Conservation (phyloP, 2,797 vertebrate genomes). For the Etheostoma nigrum region DNA sequence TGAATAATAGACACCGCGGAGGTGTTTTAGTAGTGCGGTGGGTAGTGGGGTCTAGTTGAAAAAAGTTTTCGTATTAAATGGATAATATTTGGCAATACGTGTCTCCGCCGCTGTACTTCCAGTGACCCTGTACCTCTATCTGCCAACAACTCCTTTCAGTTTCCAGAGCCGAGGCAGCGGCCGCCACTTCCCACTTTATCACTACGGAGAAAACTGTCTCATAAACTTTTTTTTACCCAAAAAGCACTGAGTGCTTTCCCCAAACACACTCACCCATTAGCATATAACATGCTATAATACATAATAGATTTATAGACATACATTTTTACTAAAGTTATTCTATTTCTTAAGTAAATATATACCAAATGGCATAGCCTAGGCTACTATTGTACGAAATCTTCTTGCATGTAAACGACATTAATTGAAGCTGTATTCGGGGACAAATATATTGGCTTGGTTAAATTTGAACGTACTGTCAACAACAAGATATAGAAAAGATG, state of each 20-base stretch:
- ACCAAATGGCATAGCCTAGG: background rate
- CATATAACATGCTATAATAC: background rate
- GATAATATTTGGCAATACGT: background rate
- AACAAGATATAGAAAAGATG: background rate
- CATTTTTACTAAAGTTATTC: background rate
- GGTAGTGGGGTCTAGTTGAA: background rate
- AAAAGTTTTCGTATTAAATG: slow-evolving; percentile 53
- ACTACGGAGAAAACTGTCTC: slow-evolving; percentile 22
- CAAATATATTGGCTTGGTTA: background rate
- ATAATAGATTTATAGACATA: too few species aligned
- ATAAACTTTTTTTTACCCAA: slow-evolving; percentile 49
- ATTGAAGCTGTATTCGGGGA: background rate
- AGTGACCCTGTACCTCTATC: background rate
- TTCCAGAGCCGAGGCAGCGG: slow-evolving; percentile 15
- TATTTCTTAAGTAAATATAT: background rate
- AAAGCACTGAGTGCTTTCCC: background rate
- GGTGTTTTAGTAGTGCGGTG: slow-evolving; percentile 10
- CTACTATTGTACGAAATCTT: background rate
- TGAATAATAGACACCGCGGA: slow-evolving; percentile 51
- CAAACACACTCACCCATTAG: background rate
- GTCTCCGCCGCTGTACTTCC: background rate
- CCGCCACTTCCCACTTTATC: slow-evolving; percentile 29
- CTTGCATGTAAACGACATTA: background rate
- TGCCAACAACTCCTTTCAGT: background rate
- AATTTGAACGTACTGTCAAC: background rate